Base-by-base conservation (phyloP, 2,888 invertebrate species). In the Perdita meconis region DNA sequence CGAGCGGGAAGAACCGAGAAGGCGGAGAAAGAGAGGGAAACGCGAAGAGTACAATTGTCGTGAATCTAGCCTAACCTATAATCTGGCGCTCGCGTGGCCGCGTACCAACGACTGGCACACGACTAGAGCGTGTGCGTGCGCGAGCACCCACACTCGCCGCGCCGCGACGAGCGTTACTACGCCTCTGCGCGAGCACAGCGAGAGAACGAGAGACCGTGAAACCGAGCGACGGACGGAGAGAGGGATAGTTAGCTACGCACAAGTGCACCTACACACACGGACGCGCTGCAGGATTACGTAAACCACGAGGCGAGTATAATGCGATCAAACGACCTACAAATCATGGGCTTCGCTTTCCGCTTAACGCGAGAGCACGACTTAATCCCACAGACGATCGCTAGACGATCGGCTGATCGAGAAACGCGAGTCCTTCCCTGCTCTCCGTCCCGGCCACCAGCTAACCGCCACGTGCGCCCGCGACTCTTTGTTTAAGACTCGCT, bases 261-360 rank as follows among this genome's bases (percentile, higher is more conserved):
- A 40, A 66, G 44, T 63, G 40, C 59, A 47, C 40, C 38, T 26
- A 42, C 42, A 60, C 56, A 56, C 56, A 56, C 51, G 61, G 65
- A 56, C 68, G 44, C 40, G 72, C 64, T 68, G 47, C 70, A 57
- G 81, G 85, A 86, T 88, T 88, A 89, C 87, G 87, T 86, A 89
- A 88, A 84, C 78, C 83, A 72, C 81, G 73, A 80, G 71, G 73
- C 68, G 53, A 73, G 64, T 80, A 81, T 82, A 87, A 86, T 78
- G 81, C 88, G 87, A 89, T 88, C 88, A 85, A 89, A 88, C 87
- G 88, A 90, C 88, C 88, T 89, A 90, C 87, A 89, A 90, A 89
- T 89, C 87, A 86, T 86, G 83, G 86, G 85, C 84, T 87, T 88
- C 86, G 83, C 85, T 83, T 83, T 80, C 81, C 83, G 84, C 78